A percentile compares a stretch with the other conserved stretches of the same genome.
phyloP scores from a whole-genome alignment of 2,888 invertebrate genomes.

The Nasonovia ribisnigri region DNA sequence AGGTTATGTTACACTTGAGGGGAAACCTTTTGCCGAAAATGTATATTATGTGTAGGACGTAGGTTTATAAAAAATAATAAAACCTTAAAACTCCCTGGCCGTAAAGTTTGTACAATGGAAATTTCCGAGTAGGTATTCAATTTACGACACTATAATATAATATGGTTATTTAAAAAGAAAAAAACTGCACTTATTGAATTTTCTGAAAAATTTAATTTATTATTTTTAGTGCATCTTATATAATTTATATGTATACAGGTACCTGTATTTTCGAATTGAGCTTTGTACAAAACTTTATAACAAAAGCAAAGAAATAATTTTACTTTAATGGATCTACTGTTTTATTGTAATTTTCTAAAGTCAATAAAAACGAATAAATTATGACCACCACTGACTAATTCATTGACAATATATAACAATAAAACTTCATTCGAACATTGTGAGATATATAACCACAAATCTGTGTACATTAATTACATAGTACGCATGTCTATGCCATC shows the following conservation, averaged over 20 bases:
- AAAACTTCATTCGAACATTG: neutral
- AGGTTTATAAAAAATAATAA: neutral
- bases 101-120: neutral
- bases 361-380: constrained; percentile 22
- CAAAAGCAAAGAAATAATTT: neutral
- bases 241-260: neutral
- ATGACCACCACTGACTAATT: neutral
- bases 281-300: neutral
- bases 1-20: constrained; percentile 1
- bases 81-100: neutral
- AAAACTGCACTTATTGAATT: neutral
- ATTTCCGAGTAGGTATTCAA: neutral
- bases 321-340: neutral
- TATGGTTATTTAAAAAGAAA: neutral
- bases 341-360: neutral
- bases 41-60: neutral
- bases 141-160: neutral
- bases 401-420: neutral
- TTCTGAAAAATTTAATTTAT: neutral
- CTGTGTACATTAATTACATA: neutral
- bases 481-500: neutral
- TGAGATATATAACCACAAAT: neutral
- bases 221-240: neutral
- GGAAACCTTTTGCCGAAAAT: constrained; percentile 10
- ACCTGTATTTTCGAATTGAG: neutral